These are phyloP conservation scores for Agapornis roseicollis DNA, from an alignment of 2,113 vertebrate species.

Conservation along the genomic window DNA sequence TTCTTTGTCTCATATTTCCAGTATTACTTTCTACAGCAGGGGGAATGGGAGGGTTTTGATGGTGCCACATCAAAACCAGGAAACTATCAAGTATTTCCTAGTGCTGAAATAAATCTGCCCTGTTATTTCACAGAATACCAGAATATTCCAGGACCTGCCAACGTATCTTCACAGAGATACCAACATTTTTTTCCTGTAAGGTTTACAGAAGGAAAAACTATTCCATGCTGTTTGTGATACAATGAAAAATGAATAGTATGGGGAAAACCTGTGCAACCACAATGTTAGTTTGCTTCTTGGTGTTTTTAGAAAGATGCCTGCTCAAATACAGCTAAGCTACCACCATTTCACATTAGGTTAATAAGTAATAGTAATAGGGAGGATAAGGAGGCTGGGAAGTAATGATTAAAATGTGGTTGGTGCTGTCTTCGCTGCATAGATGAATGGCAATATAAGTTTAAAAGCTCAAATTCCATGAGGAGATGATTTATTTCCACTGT, in stretches of 20 bases:
- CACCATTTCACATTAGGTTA: background rate
- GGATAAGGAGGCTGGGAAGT: background rate
- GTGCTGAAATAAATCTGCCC: background rate
- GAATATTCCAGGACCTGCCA: background rate
- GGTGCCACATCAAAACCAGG: background rate
- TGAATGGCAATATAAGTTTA: slow-evolving; percentile 34
- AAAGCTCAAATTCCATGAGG: slow-evolving; percentile 9
- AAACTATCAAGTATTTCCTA: background rate
- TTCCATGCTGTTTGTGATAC: background rate
- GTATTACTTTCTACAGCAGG: background rate
- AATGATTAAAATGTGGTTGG: background rate
- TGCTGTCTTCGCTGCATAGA: background rate
- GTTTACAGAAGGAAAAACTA: background rate
- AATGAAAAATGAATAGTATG: background rate
- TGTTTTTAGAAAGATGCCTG: background rate
- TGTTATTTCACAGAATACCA: background rate
- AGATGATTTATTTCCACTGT: background rate
- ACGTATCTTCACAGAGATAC: rapidly evolving
- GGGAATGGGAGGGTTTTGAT: background rate
- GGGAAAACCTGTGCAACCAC: background rate
- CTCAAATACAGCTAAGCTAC: background rate
- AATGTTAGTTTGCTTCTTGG: background rate
- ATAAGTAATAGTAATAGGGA: background rate
- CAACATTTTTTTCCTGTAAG: background rate
- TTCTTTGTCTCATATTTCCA: background rate